phyloP scores from a whole-genome alignment of 2,113 vertebrate genomes.

The Vanacampus margaritifer region DNA sequence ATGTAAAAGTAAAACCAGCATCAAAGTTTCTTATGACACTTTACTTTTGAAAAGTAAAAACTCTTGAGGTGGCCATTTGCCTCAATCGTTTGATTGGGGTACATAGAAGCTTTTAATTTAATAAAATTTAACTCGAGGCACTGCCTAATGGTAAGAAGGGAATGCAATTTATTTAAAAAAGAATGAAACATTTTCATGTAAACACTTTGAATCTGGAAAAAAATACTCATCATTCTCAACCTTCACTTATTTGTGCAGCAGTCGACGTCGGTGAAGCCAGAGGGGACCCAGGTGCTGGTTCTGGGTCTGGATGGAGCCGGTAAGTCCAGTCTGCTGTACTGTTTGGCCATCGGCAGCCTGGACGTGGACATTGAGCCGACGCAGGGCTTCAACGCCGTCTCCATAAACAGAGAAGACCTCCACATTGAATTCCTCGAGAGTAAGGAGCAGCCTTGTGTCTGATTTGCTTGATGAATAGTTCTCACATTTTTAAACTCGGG shows the following conservation, averaged over 20 bases:
- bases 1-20: neutral
- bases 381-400: conserved; percentile 82
- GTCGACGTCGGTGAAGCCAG: conserved; percentile 35
- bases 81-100: too few relatives aligned
- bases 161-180: too few relatives aligned
- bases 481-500: neutral
- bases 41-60: neutral
- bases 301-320: conserved; percentile 90
- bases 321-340: conserved; percentile 87
- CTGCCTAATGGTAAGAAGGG: too few relatives aligned
- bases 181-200: too few relatives aligned
- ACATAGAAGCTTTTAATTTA: too few relatives aligned
- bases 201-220: too few relatives aligned
- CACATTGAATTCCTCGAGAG: conserved; percentile 89
- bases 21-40: neutral
- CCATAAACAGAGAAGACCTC: conserved; percentile 76
- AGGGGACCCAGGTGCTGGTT: conserved; percentile 81
- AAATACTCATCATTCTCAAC: neutral
- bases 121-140: too few relatives aligned
- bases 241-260: conserved; percentile 39
- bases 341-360: conserved; percentile 73
- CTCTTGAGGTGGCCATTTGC: too few relatives aligned
- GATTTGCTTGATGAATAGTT: neutral
- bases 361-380: conserved; percentile 79
- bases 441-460: conserved; percentile 50